Base-by-base conservation (phyloP, 2,113 vertebrate genomes). In the Oncorhynchus gorbuscha region DNA sequence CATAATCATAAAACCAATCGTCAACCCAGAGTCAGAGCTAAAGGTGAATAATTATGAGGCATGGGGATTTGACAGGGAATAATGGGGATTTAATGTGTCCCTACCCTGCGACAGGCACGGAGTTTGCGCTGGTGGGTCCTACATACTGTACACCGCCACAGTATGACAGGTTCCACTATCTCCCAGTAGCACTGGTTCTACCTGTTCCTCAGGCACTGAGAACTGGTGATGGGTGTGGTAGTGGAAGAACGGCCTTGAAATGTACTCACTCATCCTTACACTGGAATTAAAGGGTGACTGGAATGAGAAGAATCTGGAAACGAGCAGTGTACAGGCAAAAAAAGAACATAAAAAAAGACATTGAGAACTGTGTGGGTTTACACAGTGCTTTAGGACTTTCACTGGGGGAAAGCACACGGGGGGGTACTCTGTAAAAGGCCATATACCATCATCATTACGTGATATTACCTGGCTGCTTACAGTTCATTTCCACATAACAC, bases 171-270 rank as follows among this genome's bases (percentile, higher is more conserved):
- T 76, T 86, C 76, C 73, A 51, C 59, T 69, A 49, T 39, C 71
- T 84, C 76, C 86, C 71, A 32, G 91, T 28, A 59, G 59, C 81
- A 86, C 92, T 81, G 85, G 93, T 94, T 85, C 64, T 76, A 92
- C 93, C 87, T 81, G 93, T 92, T 91, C 39, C 73, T 74, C 84
- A 6, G 78, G 86, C 75, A 70, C 68, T 39, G 58, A 68, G 13
- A 9, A 26, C 71, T 16, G 55, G 35, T n/a, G 62, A 4, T 22
- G 84, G 84, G 90, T 1, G 84, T 55, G 86, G 81, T 83, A 71
- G 13, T n/a, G 30, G 76, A 78, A 69, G 81, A 62, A 8, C 45
- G 2, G 39, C 30, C 76, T 69, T 51, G 59, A 79, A 71, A 79
- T 70, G 39, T 55, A 4, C 13, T 55, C 55, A 70, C 75, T 74